phyloP scores from a whole-genome alignment of 2,797 vertebrate species.

The Synaphobranchus kaupii region DNA sequence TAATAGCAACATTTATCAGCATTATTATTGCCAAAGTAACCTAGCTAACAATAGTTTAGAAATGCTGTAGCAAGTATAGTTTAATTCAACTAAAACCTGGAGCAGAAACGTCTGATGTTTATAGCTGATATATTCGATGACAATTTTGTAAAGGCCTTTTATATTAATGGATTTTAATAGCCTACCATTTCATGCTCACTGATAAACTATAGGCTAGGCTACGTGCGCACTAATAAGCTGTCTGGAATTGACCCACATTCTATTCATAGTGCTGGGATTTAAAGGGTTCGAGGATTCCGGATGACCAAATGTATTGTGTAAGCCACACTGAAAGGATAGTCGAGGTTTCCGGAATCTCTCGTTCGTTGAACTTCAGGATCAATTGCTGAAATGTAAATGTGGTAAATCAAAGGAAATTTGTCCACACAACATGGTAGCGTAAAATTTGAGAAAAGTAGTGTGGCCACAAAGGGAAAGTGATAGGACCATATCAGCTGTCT shows the following conservation, averaged over 20 bases:
- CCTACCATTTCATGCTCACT: slow-evolving; percentile 29
- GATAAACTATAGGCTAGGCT: slow-evolving; percentile 37
- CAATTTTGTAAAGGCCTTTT: background rate
- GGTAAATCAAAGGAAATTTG: background rate
- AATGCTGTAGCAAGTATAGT: background rate
- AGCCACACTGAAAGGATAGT: slow-evolving; percentile 18
- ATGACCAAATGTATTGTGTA: slow-evolving; percentile 28
- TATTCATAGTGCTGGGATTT: slow-evolving; percentile 59
- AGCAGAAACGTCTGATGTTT: background rate
- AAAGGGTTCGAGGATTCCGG: slow-evolving; percentile 55
- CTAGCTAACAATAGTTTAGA: background rate
- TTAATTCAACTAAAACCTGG: background rate
- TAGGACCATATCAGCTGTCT: slow-evolving; percentile 1
- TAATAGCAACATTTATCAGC: background rate
- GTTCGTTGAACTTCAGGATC: background rate
- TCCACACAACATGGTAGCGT: background rate
- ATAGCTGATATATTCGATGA: background rate
- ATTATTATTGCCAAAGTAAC: background rate
- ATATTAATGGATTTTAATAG: slow-evolving; percentile 13
- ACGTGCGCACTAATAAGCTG: slow-evolving; percentile 56
- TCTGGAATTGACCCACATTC: slow-evolving; percentile 70
- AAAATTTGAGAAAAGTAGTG: background rate
- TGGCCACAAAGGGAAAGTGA: background rate
- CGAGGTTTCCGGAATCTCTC: background rate
- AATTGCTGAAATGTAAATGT: background rate